Evolutionary conservation across 1,140 invertebrate species (phyloP).

Genomic region (Pollicipes pollicipes): DNA sequence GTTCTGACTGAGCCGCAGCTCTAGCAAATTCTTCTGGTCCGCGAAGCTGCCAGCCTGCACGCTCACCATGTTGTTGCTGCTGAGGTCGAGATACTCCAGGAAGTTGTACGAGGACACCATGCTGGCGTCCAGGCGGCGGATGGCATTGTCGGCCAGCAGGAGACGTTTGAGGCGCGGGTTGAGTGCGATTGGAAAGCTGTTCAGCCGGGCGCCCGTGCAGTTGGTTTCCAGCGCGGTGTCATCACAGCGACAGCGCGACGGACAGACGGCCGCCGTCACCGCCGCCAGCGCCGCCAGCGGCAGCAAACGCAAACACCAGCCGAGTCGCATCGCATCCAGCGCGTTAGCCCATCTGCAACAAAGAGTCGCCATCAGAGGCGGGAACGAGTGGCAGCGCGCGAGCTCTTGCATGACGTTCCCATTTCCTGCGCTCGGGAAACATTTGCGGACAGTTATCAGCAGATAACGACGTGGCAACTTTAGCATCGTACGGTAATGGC

Average conservation of each 20-base stretch:
- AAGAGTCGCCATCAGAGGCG: no score
- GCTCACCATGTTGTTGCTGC: not conserved
- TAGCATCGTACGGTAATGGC: no score
- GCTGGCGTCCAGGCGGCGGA: not conserved
- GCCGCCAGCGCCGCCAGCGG: not conserved
- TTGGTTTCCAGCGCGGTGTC: not conserved
- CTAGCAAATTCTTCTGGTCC: not conserved
- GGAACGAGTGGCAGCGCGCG: no score
- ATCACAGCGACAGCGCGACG: not conserved
- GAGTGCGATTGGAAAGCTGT: not conserved
- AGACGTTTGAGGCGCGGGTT: not conserved
- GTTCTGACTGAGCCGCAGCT: constrained; percentile 29
- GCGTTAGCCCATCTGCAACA: not conserved
- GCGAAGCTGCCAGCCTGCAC: not conserved
- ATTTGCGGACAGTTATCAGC: no score
- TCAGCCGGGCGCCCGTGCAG: constrained; percentile 3
- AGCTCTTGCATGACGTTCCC: no score
- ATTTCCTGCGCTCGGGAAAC: no score
- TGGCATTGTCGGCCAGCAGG: not conserved
- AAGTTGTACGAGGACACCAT: not conserved
- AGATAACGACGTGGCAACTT: no score
- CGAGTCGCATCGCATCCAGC: not conserved
- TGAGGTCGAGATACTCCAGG: not conserved
- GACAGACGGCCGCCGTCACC: not conserved
- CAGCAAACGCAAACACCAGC: not conserved